Conservation (phyloP, 2,797 vertebrate species). For the Lerista edwardsae region DNA sequence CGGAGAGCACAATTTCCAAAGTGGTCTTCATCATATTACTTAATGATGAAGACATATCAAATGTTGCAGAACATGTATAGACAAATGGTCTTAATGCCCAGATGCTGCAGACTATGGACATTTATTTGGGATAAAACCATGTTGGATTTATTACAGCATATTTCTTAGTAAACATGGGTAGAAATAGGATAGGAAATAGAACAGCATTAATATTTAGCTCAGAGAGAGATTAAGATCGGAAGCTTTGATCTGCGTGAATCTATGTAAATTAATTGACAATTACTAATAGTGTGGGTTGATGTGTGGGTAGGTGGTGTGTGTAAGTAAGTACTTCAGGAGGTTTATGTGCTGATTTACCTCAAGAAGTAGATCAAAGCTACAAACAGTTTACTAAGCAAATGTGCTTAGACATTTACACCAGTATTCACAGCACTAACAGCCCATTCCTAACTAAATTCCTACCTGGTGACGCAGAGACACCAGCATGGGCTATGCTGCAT, state of each 20-base stretch:
- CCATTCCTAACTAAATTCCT: too few relatives aligned
- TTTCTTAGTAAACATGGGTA: background rate
- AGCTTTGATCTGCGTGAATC: background rate
- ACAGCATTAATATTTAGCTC: background rate
- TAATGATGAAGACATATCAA: background rate
- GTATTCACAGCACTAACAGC: background rate
- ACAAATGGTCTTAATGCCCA: background rate
- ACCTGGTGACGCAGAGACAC: too few relatives aligned
- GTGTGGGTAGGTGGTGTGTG: too few relatives aligned
- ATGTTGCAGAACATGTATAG: background rate
- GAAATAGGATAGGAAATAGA: background rate
- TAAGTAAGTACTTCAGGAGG: too few relatives aligned
- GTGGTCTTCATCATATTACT: background rate
- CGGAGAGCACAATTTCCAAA: background rate
- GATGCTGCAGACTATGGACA: background rate
- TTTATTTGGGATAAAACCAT: background rate
- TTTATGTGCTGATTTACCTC: background rate
- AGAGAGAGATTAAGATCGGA: background rate
- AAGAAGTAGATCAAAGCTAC: background rate
- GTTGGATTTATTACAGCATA: background rate
- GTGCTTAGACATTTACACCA: background rate
- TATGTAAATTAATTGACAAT: background rate
- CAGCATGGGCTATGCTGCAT: too few relatives aligned
- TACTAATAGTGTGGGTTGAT: too few relatives aligned
- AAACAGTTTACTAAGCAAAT: background rate